Evolutionary conservation across 2,113 vertebrate genomes (phyloP).

Genomic region (Cavia porcellus): DNA sequence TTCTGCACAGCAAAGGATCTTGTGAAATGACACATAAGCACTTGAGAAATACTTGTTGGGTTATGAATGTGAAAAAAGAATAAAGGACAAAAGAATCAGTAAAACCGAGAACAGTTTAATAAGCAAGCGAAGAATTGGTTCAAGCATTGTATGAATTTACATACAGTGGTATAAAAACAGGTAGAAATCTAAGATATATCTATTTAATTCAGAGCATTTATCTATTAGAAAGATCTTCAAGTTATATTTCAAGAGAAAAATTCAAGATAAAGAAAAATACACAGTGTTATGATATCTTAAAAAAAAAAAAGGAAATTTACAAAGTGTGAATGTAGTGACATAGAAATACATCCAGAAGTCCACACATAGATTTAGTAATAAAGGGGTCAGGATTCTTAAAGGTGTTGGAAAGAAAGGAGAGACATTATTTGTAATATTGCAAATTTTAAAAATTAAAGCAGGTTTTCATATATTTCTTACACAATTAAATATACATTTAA

Average conservation of each 20-base stretch:
- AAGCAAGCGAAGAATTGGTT: background rate
- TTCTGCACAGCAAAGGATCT: background rate
- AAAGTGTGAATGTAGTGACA: background rate
- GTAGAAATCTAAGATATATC: background rate
- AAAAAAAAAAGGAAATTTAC: background rate
- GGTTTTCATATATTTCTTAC: conserved; percentile 11
- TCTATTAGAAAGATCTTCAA: background rate
- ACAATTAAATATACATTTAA: background rate
- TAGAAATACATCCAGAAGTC: background rate
- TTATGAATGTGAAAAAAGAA: conserved; percentile 24
- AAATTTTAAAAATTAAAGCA: background rate
- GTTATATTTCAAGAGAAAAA: background rate
- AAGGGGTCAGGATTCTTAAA: background rate
- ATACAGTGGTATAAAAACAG: background rate
- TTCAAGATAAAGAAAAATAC: background rate
- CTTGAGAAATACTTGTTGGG: conserved; percentile 29
- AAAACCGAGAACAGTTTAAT: background rate
- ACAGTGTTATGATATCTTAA: background rate
- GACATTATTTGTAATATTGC: background rate
- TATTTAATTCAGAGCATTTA: background rate
- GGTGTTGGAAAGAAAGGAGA: background rate
- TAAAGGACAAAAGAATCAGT: conserved; percentile 14
- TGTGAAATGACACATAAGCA: conserved; percentile 45
- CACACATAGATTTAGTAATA: background rate
- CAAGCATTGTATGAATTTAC: conserved; percentile 20